Evolutionary conservation across 2,888 invertebrate genomes (phyloP), one percentile per base, ranked within the genome.

Genomic region (Aradus depressus): DNA sequence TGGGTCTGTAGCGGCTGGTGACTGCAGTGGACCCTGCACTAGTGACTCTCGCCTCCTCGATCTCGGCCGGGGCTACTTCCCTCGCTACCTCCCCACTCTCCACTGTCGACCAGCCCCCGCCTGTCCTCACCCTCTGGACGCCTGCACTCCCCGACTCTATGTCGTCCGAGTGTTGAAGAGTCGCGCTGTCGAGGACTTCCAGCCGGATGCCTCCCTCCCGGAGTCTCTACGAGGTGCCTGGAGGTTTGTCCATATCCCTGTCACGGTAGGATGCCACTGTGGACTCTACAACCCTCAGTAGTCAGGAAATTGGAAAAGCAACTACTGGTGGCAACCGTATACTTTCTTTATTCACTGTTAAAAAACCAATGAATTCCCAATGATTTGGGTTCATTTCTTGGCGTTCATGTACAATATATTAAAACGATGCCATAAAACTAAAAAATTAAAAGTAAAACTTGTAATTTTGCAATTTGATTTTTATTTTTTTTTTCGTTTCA

Each of bases 261-360:
- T 69, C 5, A 64, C 64, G 2, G 67, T 69, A 3, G 67, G 66
- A n/a, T 71, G 71, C 54, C 63, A 66, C 53, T 71, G 71, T 59
- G 52, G 54, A n/a, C 32, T 45, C 4, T 45, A 47, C 28, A 47
- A 38, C 14, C 25, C n/a, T 26, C 35, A 47, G 8, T 14, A 47
- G 26, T 31, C 37, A 19, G n/a, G 25, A 38, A 10, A 14, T 35
- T n/a, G n/a, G n/a, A n/a, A 16, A 34, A 16, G 22, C 3, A 22
- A 3, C 12, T 38, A 38, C 3, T 12, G 12, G 16, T 38, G 12
- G 3, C 16, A 14, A 8, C 16, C 14, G 37, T 14, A 37, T 8
- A 12, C 8, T 14, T 14, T 37, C 14, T 6, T 32, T 45, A 10
- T 31, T n/a, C 2, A 8, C 26, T 67, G 68, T 59, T 67, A 67